Evolutionary conservation across 1,140 invertebrate genomes (phyloP), one percentile per base, ranked within the genome.

Genomic region (Maniola jurtina): DNA sequence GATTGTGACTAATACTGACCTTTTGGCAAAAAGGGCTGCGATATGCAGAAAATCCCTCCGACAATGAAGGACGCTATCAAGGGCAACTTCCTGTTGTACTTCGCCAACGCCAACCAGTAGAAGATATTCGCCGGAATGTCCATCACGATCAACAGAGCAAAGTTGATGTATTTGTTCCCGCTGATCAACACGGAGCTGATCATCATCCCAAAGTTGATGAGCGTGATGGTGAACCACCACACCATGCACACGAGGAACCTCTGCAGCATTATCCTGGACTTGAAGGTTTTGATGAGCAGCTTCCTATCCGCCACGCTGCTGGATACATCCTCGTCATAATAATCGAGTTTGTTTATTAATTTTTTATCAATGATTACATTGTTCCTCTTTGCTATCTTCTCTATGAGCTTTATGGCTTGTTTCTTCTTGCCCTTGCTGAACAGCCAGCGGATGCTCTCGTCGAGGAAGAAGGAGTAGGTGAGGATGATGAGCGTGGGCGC

Each of bases 171-270:
- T 68, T 93, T 90, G 68, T 91, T 93, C 0, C 95, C 95, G 36
- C 92, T 93, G 42, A 97, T 92, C 45, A 95, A 93, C 7, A 95
- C 95, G 0, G 96, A 94, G 80, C 96, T 96, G 40, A 97, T 92
- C 45, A 95, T 95, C 61, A 97, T 88, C 0, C 96, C 96, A 76
- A 97, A 97, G 83, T 96, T 97, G 9, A 96, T 93, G 61, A 97
- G 93, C 1, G 94, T 94, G 69, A 94, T 94, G 0, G 94, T 94
- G 15, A 95, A 92, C 95, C 94, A 96, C 89, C 93, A 95, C 73
- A 95, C 93, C 63, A 92, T 93, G 64, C 95, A 94, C 36, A 94
- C 93, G 2, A 94, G 77, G 58, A 90, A 87, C 54, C 87, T 74
- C 50, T 83, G 78, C 71, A 89, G 72, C 85, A 89, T 87, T 13